A percentile compares a stretch with the other conserved stretches of the same genome.
These are phyloP conservation scores for Cephus sareptanus DNA, from an alignment of 2,888 invertebrate species.

Conservation along the genomic window DNA sequence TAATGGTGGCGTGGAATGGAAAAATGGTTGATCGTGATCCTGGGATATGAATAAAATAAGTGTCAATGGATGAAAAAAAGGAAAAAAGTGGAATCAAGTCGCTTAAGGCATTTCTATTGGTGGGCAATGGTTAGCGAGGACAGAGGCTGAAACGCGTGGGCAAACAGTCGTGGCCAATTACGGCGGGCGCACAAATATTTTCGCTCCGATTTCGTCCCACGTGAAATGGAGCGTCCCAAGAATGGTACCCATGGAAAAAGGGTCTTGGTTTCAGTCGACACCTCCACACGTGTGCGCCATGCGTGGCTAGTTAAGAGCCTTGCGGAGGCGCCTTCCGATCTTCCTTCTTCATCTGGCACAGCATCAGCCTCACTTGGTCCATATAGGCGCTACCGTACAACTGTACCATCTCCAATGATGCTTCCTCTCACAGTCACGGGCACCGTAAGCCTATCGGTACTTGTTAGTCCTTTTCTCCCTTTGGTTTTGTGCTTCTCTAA, in stretches of 20 bases:
- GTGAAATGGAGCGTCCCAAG: constrained; percentile 46
- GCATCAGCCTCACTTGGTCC: constrained; percentile 5
- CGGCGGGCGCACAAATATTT: constrained; percentile 46
- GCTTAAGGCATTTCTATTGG: not conserved
- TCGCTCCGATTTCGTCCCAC: constrained; percentile 45
- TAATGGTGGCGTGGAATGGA: not conserved
- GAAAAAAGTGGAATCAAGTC: constrained; percentile 6
- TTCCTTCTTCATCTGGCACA: not conserved
- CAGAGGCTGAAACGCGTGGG: constrained; percentile 15
- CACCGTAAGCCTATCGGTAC: constrained; percentile 6
- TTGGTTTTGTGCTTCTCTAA: constrained; percentile 42
- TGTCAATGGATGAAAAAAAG: not conserved
- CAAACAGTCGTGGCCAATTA: constrained; percentile 40
- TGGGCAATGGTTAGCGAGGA: constrained; percentile 7
- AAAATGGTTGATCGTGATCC: not conserved
- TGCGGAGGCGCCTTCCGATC: constrained; percentile 41
- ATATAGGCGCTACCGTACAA: not conserved
- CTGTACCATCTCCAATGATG: not conserved
- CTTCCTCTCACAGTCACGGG: constrained; percentile 5
- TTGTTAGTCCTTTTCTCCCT: constrained; percentile 20
- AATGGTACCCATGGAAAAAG: constrained; percentile 10
- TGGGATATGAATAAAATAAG: not conserved
- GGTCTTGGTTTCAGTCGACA: constrained; percentile 52
- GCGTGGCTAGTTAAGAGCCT: constrained; percentile 59
- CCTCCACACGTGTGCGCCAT: constrained; percentile 65